A percentile compares a stretch with the other conserved stretches of the same genome.
These are phyloP conservation scores for Parnassius smintheus DNA, from an alignment of 2,888 invertebrate species.

Conservation along the genomic window DNA sequence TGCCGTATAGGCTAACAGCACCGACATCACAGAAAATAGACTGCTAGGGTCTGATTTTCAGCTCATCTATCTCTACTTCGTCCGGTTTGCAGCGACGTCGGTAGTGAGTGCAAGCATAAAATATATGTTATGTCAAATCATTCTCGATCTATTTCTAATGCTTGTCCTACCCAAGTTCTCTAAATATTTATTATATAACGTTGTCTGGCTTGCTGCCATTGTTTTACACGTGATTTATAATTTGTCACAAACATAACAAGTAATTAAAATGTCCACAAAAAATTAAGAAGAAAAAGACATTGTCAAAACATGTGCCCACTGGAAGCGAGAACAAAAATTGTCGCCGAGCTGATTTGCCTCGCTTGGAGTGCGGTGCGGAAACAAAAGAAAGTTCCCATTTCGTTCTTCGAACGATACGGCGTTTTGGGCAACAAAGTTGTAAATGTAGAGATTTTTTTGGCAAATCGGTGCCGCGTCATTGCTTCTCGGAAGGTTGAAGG, in stretches of 20 bases:
- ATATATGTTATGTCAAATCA: too few relatives aligned
- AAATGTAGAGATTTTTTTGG: conserved; percentile 52
- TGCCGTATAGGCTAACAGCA: too few relatives aligned
- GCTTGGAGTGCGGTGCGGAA: conserved; percentile 49
- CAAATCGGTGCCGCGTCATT: conserved; percentile 49
- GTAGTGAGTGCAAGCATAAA: too few relatives aligned
- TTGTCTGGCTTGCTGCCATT: conserved; percentile 26
- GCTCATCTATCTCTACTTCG: too few relatives aligned
- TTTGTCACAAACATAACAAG: conserved; percentile 26
- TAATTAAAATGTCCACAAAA: conserved; percentile 23
- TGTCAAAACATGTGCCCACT: conserved; percentile 58
- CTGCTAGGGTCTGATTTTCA: too few relatives aligned
- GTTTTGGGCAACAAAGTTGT: conserved; percentile 58
- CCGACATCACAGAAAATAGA: too few relatives aligned
- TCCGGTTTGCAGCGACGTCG: too few relatives aligned
- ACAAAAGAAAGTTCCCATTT: conserved; percentile 65
- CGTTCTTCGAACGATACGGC: conserved; percentile 47
- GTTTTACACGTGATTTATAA: conserved; percentile 34
- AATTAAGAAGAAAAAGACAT: conserved; percentile 31
- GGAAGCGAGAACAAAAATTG: conserved; percentile 45
- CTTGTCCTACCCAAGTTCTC: too few relatives aligned
- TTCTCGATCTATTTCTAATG: too few relatives aligned
- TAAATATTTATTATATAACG: conserved; percentile 32
- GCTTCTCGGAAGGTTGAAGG: conserved; percentile 67
- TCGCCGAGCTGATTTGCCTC: conserved; percentile 58